Base-by-base conservation (phyloP, 2,888 invertebrate species). In the Drosophila subsilvestris region DNA sequence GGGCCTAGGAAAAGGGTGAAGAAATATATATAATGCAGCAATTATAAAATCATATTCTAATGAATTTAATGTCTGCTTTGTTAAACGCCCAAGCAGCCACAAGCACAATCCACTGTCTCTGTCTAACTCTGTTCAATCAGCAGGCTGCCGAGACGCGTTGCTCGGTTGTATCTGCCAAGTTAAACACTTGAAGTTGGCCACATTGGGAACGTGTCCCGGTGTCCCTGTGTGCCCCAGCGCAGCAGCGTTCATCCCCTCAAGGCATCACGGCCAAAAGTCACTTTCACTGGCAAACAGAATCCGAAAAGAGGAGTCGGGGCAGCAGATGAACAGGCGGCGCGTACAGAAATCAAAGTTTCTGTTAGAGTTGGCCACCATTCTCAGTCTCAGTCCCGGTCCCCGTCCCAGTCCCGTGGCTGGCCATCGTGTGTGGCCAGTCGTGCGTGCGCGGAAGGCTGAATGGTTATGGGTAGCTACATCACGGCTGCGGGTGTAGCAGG, bases 291-390 rank as follows among this genome's bases (percentile, higher is more conserved):
- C 63, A 73, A 75, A 73, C 62, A 67, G 68, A 43, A 62, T 53
- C 42, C 60, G 63, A 78, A 81, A 66, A 71, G 17, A 14, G 17
- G 7, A 12, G 29, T 50, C 3, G 17, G 8, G 58, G 58, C 58
- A 55, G 32, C 12, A 14, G 37, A 3, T 14, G 32, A 37, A 10
- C 37, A 14, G 37, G 37, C 37, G 6, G 37, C n/a, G 2, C 37
- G n/a, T 2, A 37, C 14, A n/a, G 45, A 80, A 82, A 82, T 79
- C 77, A 77, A 80, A 79, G 75, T 82, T 79, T 48, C 42, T 12
- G 29, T 12, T 47, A 25, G 53, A 22, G 29, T 54, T 48, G 48
- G 51, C 25, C 25, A 6, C 53, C 43, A 32, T 32, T 32, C 32
- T 6, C 25, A 4, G 22, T 22, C 22, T 4, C 22, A 3, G 22